Conservation (phyloP, 2,797 vertebrate genomes). For the Smutsia gigantea region DNA sequence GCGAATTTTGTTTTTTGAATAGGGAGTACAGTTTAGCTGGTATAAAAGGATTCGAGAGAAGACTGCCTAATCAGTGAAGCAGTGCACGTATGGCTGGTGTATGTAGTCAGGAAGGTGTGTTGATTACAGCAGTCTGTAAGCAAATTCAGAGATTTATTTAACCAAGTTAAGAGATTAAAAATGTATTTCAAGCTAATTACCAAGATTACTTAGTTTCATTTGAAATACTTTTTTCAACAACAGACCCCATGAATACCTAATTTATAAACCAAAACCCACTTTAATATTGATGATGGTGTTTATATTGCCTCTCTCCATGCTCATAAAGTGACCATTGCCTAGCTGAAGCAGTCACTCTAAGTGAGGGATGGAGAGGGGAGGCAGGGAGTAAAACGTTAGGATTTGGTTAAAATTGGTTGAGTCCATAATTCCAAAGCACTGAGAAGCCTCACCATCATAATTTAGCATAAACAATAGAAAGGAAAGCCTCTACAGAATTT, state of each 20-base stretch:
- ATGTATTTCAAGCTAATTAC: background rate
- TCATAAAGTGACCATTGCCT: background rate
- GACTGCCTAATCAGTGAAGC: background rate
- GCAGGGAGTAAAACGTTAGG: background rate
- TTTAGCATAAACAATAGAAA: background rate
- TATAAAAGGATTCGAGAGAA: background rate
- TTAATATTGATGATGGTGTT: background rate
- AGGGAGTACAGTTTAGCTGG: background rate
- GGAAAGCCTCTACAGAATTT: background rate
- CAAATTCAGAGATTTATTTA: background rate
- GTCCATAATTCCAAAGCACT: background rate
- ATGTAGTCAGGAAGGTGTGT: background rate
- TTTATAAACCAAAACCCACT: background rate
- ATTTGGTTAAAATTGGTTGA: background rate
- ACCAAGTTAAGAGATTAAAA: background rate
- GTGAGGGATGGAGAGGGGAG: no score
- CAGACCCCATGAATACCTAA: background rate
- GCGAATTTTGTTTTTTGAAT: background rate
- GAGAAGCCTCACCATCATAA: background rate
- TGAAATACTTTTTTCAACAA: background rate
- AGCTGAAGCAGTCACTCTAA: background rate
- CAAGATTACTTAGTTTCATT: background rate
- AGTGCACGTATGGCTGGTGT: fast-evolving
- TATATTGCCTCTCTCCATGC: background rate
- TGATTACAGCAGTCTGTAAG: background rate